Percentiles rank a stretch among this genome's conserved stretches.
phyloP scores from a whole-genome alignment of 2,888 invertebrate species.

The Flabesymbios commensalis region DNA sequence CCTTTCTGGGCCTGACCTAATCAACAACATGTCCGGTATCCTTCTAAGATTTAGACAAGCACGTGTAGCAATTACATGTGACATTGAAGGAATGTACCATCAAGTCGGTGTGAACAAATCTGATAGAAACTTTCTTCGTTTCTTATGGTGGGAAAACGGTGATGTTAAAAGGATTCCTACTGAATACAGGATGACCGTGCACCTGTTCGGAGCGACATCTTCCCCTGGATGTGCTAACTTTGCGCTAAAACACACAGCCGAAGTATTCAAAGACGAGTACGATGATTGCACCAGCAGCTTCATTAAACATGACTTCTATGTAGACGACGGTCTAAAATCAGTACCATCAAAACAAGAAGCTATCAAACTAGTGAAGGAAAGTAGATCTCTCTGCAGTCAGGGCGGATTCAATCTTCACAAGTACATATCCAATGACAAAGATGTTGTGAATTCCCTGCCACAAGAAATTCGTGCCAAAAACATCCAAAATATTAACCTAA shows the following conservation, averaged over 20 bases:
- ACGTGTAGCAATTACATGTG: not conserved
- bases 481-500: not conserved
- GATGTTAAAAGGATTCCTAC: not conserved
- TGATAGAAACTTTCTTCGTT: not conserved
- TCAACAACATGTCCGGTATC: not conserved
- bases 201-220: conserved; percentile 3
- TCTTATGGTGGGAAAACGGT: conserved; percentile 2
- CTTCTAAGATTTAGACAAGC: not conserved
- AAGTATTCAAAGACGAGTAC: not conserved
- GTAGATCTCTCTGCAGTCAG: not conserved
- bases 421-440: conserved; percentile 5
- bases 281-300: not conserved
- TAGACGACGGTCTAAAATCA: not conserved
- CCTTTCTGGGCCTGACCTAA: conserved; percentile 7
- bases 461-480: not conserved
- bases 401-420: conserved; percentile 12
- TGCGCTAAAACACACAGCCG: not conserved
- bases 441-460: conserved; percentile 2
- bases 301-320: not conserved
- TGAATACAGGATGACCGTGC: conserved; percentile 4
- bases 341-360: not conserved
- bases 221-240: not conserved
- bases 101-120: not conserved
- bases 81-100: conserved; percentile 9
- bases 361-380: not conserved